Conservation (phyloP, 1,140 invertebrate genomes). For the Laodelphax striatellus region DNA sequence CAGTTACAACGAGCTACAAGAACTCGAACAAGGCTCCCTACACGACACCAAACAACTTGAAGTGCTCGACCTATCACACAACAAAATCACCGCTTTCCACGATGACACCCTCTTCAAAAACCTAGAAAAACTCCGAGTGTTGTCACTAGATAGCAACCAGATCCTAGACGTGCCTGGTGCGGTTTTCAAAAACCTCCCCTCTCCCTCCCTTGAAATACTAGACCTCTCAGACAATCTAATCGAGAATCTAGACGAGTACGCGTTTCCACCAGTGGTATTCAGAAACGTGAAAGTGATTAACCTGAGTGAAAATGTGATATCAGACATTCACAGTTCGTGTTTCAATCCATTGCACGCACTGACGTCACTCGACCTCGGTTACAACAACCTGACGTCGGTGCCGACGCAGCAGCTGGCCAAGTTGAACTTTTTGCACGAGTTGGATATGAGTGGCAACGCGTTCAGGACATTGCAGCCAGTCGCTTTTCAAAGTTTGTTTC, state of each 20-base stretch:
- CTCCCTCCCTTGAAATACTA: constrained; percentile 48
- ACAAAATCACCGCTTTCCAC: constrained; percentile 57
- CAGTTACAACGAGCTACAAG: constrained; percentile 62
- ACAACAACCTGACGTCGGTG: constrained; percentile 67
- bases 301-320: constrained; percentile 59
- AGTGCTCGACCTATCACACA: constrained; percentile 60
- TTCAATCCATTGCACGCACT: constrained; percentile 56
- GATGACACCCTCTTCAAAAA: constrained; percentile 55
- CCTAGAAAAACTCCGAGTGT: constrained; percentile 49
- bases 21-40: constrained; percentile 56
- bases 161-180: constrained; percentile 56
- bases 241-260: constrained; percentile 48
- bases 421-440: constrained; percentile 54
- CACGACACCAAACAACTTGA: constrained; percentile 55
- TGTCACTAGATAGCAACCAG: constrained; percentile 63
- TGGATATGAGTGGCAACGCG: constrained; percentile 65
- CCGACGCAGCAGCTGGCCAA: constrained; percentile 62
- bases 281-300: constrained; percentile 49
- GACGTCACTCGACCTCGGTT: constrained; percentile 59
- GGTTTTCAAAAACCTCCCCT: constrained; percentile 42
- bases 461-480: constrained; percentile 52
- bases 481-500: constrained; percentile 68
- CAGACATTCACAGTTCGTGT: constrained; percentile 48
- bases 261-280: constrained; percentile 45
- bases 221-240: constrained; percentile 62